Evolutionary conservation across 1,140 invertebrate species (phyloP), one percentile per base, ranked within the genome.

Genomic region (Pomacea maculata): DNA sequence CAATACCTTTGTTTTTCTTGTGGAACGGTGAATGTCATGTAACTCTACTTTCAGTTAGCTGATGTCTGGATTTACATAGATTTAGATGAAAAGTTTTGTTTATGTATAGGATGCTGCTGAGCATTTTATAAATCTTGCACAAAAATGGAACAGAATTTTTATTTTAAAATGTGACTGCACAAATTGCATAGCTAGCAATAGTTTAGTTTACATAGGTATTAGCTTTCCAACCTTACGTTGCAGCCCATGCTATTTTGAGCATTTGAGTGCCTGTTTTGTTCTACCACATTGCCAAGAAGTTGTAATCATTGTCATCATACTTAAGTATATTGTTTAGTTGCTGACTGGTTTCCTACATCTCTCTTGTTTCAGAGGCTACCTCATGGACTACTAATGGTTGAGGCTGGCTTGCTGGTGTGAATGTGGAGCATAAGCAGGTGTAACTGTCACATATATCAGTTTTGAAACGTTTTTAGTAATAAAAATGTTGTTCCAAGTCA

Each of bases 371-470:
- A 77, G 75, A 45, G 75, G 75, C 29, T 77, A 77, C 15, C 54
- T 77, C 57, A 52, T 77, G 75, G 75, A 77, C 75, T 77, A 77
- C 63, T 77, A 77, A 65, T 61, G n/a, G 14, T 65, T 11, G 61
- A 34, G 15, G 34, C 57, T 61, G 61, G 25, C 34, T 57, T 34
- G 10, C 52, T 45, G 17, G 34, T 5, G 71, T 72, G 75, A 64
- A 77, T 77, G 75, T 61, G 65, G 55, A 10, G 55, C 21, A 65
- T 52, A 29, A 52, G 75, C 63, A 67, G 75, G 29, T 70, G 67
- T 70, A 25, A 25, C 21, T 70, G n/a, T 70, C 29, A 34, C 21
- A 25, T 70, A 12, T 25, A 34, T 70, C 6, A 17, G 21, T 11
- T n/a, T 12, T 12, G 67, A 25, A 25, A 21, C 1, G 21, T 70